These are phyloP conservation scores for Quiscalus mexicanus DNA, from an alignment of 2,113 vertebrate species.

Conservation along the genomic window DNA sequence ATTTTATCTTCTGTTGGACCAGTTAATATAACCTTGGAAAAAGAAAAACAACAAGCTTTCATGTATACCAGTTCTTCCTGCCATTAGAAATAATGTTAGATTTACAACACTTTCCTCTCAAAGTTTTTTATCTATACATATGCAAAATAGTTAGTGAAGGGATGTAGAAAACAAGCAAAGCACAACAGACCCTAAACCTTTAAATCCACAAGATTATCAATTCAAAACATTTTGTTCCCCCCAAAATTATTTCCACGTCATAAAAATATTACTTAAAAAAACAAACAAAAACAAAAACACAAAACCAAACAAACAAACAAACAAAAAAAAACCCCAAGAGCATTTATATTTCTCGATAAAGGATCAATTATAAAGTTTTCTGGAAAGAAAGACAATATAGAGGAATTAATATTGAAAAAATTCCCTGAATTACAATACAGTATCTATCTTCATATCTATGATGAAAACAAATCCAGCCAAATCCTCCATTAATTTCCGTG, in stretches of 20 bases:
- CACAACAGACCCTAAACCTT: fast-evolving
- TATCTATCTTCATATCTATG: background rate
- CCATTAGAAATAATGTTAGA: background rate
- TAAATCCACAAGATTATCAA: background rate
- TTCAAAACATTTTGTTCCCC: background rate
- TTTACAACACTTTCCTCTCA: background rate
- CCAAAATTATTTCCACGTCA: fast-evolving
- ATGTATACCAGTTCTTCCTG: background rate
- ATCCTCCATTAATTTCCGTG: background rate
- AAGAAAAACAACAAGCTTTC: background rate
- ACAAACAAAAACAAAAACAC: too few species aligned
- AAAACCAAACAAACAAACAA: too few species aligned
- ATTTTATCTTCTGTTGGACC: background rate
- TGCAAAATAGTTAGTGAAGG: background rate
- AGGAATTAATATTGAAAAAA: background rate
- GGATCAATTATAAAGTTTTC: background rate
- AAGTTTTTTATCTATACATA: background rate
- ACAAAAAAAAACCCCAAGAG: background rate
- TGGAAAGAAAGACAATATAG: background rate
- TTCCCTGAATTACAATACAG: background rate
- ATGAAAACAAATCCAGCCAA: background rate
- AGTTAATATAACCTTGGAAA: background rate
- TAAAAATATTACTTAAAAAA: background rate
- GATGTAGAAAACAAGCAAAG: background rate
- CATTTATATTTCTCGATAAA: background rate